Conservation (phyloP, 1,140 invertebrate genomes). For the Danaus plexippus region DNA sequence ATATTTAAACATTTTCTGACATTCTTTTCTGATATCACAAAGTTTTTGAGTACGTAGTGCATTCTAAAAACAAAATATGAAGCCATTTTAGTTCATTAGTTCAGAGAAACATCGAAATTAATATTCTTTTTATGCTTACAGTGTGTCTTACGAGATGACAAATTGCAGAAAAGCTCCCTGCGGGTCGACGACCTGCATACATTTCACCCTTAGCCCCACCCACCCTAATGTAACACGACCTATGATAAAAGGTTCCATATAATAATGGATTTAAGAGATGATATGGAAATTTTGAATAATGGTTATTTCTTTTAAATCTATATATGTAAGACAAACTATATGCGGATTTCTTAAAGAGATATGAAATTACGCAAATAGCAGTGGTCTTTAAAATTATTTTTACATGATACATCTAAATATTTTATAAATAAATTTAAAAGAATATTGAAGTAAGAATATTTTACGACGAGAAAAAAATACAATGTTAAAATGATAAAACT, state of each 20-base stretch:
- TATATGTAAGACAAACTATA: no score
- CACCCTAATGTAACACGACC: conserved; percentile 43
- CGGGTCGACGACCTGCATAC: conserved; percentile 42
- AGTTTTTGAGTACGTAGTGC: no score
- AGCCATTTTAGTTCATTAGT: no score
- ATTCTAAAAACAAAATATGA: no score
- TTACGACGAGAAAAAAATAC: background rate
- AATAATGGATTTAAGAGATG: conserved; percentile 22
- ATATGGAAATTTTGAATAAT: conserved; percentile 14
- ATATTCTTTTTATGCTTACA: conserved; percentile 26
- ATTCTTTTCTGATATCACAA: no score
- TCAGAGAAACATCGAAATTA: conserved; percentile 16
- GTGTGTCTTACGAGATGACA: conserved; percentile 32
- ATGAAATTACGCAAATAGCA: no score
- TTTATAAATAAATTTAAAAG: no score
- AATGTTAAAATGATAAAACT: conserved; percentile 7
- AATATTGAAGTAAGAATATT: no score
- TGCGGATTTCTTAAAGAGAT: no score
- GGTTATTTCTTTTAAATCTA: conserved; percentile 8
- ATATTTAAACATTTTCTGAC: no score
- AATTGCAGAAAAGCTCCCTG: conserved; percentile 35
- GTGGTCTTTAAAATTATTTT: no score
- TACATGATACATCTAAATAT: no score
- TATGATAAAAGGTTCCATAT: conserved; percentile 27
- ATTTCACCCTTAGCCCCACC: conserved; percentile 33